Conservation (phyloP, 1,140 invertebrate species). For the Brachionus plicatilis region DNA sequence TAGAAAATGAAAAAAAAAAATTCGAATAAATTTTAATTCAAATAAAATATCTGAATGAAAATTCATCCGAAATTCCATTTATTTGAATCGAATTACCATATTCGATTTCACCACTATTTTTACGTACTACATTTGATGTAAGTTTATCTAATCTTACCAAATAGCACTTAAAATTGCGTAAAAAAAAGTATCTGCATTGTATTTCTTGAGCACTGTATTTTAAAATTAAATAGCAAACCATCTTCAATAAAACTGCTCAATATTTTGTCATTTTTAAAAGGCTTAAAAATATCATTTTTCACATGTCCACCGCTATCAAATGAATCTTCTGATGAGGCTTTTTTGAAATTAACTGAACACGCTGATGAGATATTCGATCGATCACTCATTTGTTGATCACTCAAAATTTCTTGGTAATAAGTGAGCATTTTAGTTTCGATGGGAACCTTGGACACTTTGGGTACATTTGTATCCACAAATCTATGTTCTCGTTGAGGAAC, state of each 20-base stretch:
- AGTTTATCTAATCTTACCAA: no score
- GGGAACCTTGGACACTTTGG: constrained; percentile 8
- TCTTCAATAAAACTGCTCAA: constrained; percentile 3
- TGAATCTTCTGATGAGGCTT: neutral
- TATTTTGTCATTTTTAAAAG: constrained; percentile 24
- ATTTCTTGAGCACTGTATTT: no score
- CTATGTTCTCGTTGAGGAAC: neutral
- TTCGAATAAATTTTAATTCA: no score
- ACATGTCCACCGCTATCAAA: constrained; percentile 1
- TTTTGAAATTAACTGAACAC: neutral
- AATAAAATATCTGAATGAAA: no score
- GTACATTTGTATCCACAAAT: neutral
- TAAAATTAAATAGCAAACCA: neutral
- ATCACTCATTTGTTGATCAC: neutral
- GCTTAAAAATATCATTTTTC: constrained; percentile 29
- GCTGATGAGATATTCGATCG: neutral
- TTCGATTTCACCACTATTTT: no score
- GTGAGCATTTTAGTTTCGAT: constrained; percentile 8
- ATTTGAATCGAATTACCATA: no score
- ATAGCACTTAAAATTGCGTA: no score
- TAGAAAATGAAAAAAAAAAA: no score
- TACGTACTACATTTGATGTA: no score
- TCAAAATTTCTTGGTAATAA: constrained; percentile 20
- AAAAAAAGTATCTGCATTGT: no score
- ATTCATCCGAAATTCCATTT: no score